phyloP scores from a whole-genome alignment of 2,113 vertebrate genomes.

The Xiphophorus couchianus region DNA sequence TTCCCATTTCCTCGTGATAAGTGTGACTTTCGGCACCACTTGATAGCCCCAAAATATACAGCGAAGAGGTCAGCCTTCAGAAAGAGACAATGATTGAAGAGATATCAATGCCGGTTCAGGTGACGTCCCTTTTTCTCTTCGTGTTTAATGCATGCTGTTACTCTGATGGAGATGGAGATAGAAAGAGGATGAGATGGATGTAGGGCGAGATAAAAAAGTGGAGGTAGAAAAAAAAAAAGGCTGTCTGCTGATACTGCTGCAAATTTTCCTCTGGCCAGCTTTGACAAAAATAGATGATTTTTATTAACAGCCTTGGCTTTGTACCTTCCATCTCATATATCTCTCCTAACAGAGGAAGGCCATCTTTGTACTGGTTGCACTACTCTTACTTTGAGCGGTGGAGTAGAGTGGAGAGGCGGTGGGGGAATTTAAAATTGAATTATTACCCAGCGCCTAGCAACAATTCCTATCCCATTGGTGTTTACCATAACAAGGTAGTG shows the following conservation, averaged over 20 bases:
- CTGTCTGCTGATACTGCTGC: conserved; percentile 69
- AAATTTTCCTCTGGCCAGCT: conserved; percentile 69
- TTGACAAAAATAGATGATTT: conserved; percentile 82
- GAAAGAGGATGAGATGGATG: conserved; percentile 44
- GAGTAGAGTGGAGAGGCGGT: neutral
- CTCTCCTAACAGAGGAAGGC: conserved; percentile 72
- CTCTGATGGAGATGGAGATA: conserved; percentile 38
- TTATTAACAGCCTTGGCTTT: conserved; percentile 78
- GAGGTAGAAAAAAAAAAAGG: neutral
- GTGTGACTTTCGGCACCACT: conserved; percentile 65
- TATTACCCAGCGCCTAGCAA: no score
- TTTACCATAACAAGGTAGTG: no score
- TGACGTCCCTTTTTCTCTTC: conserved; percentile 42
- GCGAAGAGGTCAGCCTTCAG: conserved; percentile 57
- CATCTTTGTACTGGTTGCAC: conserved; percentile 51
- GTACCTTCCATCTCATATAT: conserved; percentile 74
- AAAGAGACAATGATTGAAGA: conserved; percentile 64
- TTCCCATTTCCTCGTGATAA: conserved; percentile 70
- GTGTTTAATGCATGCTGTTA: conserved; percentile 47
- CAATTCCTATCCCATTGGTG: no score
- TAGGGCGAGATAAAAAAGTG: conserved; percentile 51
- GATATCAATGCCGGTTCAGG: conserved; percentile 56
- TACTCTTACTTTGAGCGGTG: conserved; percentile 42
- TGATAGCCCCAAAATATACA: conserved; percentile 67
- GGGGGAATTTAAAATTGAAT: neutral